Percentiles rank a stretch among this genome's conserved stretches.
Evolutionary conservation across 2,797 vertebrate species (phyloP).

Genomic region (Graptemys geographica): DNA sequence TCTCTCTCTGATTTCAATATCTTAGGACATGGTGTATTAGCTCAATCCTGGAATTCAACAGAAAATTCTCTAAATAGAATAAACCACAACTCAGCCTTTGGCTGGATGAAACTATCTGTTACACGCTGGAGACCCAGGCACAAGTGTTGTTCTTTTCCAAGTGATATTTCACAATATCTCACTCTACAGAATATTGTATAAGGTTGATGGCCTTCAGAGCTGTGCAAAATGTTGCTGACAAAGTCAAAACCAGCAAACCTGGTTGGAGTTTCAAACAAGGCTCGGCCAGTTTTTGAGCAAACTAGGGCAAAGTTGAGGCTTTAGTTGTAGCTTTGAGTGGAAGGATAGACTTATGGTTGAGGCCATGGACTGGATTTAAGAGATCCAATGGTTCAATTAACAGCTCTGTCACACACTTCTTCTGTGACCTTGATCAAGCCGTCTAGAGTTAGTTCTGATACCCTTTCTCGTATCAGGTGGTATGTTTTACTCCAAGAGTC

Average conservation of each 20-base stretch:
- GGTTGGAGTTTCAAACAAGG: background rate
- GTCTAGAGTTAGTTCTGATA: background rate
- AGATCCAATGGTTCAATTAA: background rate
- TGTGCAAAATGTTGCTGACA: constrained; percentile 10
- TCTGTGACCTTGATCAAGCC: background rate
- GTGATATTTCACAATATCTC: background rate
- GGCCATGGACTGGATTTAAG: background rate
- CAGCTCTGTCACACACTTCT: background rate
- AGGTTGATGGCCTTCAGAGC: constrained; percentile 24
- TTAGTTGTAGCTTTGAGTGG: background rate
- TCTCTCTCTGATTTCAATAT: constrained; percentile 53
- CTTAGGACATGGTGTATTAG: constrained; percentile 77
- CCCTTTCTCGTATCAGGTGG: background rate
- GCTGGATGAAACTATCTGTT: constrained; percentile 46
- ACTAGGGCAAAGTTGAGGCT: background rate
- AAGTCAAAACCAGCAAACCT: background rate
- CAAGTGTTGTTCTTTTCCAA: background rate
- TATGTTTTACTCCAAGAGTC: background rate
- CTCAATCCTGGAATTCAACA: constrained; percentile 66
- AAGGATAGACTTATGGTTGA: background rate
- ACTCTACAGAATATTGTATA: background rate
- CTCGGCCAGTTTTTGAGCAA: background rate
- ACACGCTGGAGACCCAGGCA: constrained; percentile 10
- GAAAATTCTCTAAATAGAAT: constrained; percentile 70
- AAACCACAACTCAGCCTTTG: constrained; percentile 60